Percentiles rank a stretch among this genome's conserved stretches.
These are phyloP conservation scores for Anas platyrhynchos DNA, from an alignment of 2,113 vertebrate species.

Conservation along the genomic window DNA sequence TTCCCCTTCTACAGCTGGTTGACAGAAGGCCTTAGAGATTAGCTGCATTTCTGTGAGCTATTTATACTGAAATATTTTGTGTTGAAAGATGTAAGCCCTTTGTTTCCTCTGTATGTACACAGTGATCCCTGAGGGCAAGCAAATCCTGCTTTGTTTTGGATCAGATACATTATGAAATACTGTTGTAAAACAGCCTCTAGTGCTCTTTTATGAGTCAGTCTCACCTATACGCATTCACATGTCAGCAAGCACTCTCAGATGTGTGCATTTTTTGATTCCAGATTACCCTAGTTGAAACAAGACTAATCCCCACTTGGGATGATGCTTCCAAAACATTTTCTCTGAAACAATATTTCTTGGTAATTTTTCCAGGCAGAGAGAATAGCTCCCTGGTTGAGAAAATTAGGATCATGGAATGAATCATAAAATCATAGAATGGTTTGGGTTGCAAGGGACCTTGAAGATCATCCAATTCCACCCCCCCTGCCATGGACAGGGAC, in stretches of 20 bases:
- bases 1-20: constrained; percentile 15
- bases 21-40: constrained; percentile 56
- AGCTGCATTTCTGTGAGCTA: constrained; percentile 38
- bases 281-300: constrained; percentile 10
- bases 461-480: no score
- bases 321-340: constrained; percentile 38
- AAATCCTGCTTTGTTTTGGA: constrained; percentile 67
- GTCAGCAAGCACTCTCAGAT: neutral
- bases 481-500: no score
- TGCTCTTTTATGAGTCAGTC: constrained; percentile 38
- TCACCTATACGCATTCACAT: constrained; percentile 29
- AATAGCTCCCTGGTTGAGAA: neutral
- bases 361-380: constrained; percentile 5
- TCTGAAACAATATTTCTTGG: constrained; percentile 18
- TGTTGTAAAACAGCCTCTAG: neutral
- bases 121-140: constrained; percentile 23
- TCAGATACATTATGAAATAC: constrained; percentile 20
- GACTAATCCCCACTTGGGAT: constrained; percentile 12
- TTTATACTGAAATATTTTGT: constrained; percentile 62
- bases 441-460: no score
- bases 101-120: constrained; percentile 61
- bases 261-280: neutral
- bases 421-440: no score
- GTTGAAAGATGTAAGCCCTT: constrained; percentile 61
- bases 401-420: neutral